Evolutionary conservation across 2,113 vertebrate genomes (phyloP), one percentile per base, ranked within the genome.

Genomic region (Tyrannus savana): DNA sequence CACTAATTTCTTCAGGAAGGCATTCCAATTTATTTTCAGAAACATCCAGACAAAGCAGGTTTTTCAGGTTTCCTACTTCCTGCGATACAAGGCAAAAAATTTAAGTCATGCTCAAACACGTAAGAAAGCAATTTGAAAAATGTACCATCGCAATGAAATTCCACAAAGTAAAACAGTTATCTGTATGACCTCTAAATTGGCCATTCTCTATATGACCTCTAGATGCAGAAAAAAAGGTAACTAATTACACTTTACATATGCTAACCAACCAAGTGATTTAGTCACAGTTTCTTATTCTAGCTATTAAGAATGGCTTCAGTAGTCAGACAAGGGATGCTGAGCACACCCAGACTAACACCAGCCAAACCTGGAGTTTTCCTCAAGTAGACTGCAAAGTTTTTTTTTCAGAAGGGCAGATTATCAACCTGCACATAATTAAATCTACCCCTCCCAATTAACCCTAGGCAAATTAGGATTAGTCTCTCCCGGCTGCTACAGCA

Each of bases 21-120:
- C 96, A 98, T 97, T 99, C 99, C 97, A 99, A 96, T 96, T 99
- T 99, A 97, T 99, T 99, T 98, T 99, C 99, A 15, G 99, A 99
- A 78, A 99, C 98, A 97, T 99, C 99, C 96, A 99, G 97, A 97
- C 99, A 99, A 74, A 99, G 96, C 93, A 99, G 98, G 98, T 97
- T 99, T 97, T 98, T 99, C 98, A 99, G 98, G 85, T 97, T 98
- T 96, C 99, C 99, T 92, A 99, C 98, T 97, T 99, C 99, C 99
- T 99, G 74, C 2, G 19, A 87, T 67, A 84, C 71, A 96, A 95
- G 85, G 71, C 58, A 92, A 69, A 96, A 89, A 92, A 81, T 63
- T 44, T 75, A 86, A 96, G 84, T 93, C 85, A 85, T 55, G 92
- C 81, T 93, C 77, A 90, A 96, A 95, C 77, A 63, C 3, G 80